Evolutionary conservation across 1,140 invertebrate species (phyloP).

Genomic region (Cotesia chilonis): DNA sequence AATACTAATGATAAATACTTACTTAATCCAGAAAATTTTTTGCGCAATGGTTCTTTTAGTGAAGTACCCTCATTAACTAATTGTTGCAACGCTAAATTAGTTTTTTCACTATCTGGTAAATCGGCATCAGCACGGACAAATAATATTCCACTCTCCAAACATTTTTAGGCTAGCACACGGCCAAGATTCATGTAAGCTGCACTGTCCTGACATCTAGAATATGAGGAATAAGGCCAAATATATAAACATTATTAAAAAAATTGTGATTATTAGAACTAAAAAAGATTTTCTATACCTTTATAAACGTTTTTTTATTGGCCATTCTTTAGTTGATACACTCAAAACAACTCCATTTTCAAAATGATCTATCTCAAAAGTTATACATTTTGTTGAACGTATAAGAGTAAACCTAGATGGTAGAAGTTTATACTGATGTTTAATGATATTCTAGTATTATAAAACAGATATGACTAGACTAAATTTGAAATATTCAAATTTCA

Average conservation of each 20-base stretch:
- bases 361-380: slow-evolving; percentile 75
- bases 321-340: slow-evolving; percentile 83
- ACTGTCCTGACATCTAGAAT: slow-evolving; percentile 69
- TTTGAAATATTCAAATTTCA: too few species aligned
- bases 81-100: slow-evolving; percentile 73
- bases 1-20: slow-evolving; percentile 69
- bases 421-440: too few species aligned
- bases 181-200: slow-evolving; percentile 82
- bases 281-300: slow-evolving; percentile 69
- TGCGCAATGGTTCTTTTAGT: slow-evolving; percentile 71
- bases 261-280: slow-evolving; percentile 50
- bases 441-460: too few species aligned
- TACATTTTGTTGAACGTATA: slow-evolving; percentile 61
- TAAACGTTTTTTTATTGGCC: slow-evolving; percentile 82
- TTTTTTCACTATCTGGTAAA: slow-evolving; percentile 69
- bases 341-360: slow-evolving; percentile 78
- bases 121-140: slow-evolving; percentile 74
- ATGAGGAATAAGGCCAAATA: slow-evolving; percentile 5
- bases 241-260: too few species aligned
- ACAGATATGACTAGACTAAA: too few species aligned
- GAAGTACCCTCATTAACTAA: slow-evolving; percentile 73
- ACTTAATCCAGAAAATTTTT: slow-evolving; percentile 53
- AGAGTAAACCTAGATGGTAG: slow-evolving; percentile 67
- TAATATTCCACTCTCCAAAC: slow-evolving; percentile 82
- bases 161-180: slow-evolving; percentile 80